Base-by-base conservation (phyloP, 2,888 invertebrate species). In the Tetheella fluctuosa region DNA sequence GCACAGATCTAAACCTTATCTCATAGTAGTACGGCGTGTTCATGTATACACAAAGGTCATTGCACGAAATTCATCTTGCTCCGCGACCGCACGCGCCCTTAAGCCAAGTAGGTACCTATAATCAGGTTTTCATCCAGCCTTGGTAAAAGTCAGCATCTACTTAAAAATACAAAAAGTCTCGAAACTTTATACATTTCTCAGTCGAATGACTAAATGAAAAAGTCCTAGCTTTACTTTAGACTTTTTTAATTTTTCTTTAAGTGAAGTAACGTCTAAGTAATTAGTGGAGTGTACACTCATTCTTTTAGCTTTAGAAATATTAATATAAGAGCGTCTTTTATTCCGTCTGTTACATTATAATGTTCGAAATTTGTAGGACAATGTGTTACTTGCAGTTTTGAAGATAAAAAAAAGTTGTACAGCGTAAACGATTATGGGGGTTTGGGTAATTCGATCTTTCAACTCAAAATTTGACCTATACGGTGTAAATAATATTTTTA, bases 101-200 rank as follows among this genome's bases (percentile, higher is more conserved):
- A n/a, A n/a, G n/a, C n/a, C n/a, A n/a, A n/a, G n/a, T n/a, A n/a
- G n/a, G n/a, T n/a, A n/a, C n/a, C n/a, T n/a, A n/a, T n/a, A n/a
- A n/a, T n/a, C n/a, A n/a, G n/a, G n/a, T n/a, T n/a, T n/a, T n/a
- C n/a, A n/a, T n/a, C n/a, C n/a, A n/a, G n/a, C n/a, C n/a, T n/a
- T n/a, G n/a, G n/a, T n/a, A n/a, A n/a, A n/a, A n/a, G n/a, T n/a
- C n/a, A n/a, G n/a, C 54, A 61, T 63, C 59, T 68, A 68, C 64
- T 67, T 67, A 69, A 66, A 69, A 28, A 28, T 25, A 23, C n/a
- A 2, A 23, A 23, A 25, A 8, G 28, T 53, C 53, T 53, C n/a
- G 17, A 54, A 48, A 34, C 55, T 23, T 23, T 37, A 15, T 23
- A 55, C 34, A 55, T 34, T 55, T 34, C 37, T 55, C 34, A 48